phyloP scores from a whole-genome alignment of 1,140 invertebrate species.

The Cydia pomonella region DNA sequence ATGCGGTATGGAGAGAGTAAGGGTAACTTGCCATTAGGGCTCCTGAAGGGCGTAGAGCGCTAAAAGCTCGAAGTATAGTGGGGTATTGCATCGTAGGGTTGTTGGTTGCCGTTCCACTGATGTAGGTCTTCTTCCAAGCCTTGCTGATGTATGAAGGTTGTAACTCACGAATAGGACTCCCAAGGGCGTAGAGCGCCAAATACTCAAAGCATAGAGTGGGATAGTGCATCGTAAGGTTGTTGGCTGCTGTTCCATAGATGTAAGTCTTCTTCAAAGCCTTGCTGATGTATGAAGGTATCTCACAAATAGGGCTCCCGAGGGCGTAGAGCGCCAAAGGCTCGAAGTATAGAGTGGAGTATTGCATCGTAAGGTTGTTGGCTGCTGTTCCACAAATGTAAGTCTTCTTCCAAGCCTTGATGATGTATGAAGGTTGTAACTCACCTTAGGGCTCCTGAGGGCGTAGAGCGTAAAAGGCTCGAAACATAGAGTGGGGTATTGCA shows the following conservation, averaged over 20 bases:
- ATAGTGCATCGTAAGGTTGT: constrained; percentile 90
- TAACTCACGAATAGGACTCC: constrained; percentile 92
- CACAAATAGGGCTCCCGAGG: constrained; percentile 96
- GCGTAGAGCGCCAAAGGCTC: constrained; percentile 93
- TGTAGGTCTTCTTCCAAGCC: no score
- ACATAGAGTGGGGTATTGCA: constrained; percentile 88
- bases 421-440: no score
- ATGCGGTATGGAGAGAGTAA: no score
- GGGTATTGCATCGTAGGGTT: no score
- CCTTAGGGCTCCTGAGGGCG: no score
- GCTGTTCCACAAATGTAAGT: constrained; percentile 86
- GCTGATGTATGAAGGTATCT: constrained; percentile 36
- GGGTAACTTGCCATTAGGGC: no score
- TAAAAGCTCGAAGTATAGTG: constrained; percentile 89
- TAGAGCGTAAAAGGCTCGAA: constrained; percentile 94
- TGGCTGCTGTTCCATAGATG: constrained; percentile 87
- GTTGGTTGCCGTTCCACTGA: no score
- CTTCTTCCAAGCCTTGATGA: constrained; percentile 42
- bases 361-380: constrained; percentile 91
- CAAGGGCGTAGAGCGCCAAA: constrained; percentile 94
- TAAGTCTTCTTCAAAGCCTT: constrained; percentile 78
- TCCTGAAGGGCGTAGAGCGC: constrained; percentile 96
- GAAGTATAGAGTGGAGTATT: constrained; percentile 91
- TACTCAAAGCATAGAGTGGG: constrained; percentile 91
- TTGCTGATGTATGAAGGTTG: no score